phyloP scores from a whole-genome alignment of 2,888 invertebrate genomes.

The Kuschelorhynchus macadamiae region DNA sequence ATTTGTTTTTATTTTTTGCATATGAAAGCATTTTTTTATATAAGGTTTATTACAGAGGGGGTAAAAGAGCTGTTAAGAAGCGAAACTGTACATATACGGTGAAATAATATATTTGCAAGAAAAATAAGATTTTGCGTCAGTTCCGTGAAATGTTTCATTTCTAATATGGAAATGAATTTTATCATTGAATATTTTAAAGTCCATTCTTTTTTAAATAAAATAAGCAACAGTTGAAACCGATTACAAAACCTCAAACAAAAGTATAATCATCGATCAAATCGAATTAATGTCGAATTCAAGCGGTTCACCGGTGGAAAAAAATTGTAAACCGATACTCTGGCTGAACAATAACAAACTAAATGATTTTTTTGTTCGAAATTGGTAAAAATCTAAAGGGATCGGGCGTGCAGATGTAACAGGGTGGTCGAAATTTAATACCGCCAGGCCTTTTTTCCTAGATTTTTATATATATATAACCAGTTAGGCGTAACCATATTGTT shows the following conservation, averaged over 20 bases:
- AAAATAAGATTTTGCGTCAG: too few species aligned
- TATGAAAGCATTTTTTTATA: too few species aligned
- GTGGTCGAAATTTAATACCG: constrained; percentile 21
- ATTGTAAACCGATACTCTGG: constrained; percentile 15
- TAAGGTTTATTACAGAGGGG: too few species aligned
- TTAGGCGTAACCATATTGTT: neutral
- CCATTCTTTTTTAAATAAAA: too few species aligned
- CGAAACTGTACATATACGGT: too few species aligned
- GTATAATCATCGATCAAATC: constrained; percentile 19
- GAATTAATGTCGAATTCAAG: constrained; percentile 5
- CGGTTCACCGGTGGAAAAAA: constrained; percentile 12
- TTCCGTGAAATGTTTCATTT: too few species aligned
- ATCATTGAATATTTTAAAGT: too few species aligned
- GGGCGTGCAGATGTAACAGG: constrained; percentile 22
- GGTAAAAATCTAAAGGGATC: constrained; percentile 22
- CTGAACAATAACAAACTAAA: constrained; percentile 15
- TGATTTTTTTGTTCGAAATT: constrained; percentile 30
- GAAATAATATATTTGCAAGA: too few species aligned
- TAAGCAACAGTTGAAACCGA: neutral
- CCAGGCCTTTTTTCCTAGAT: constrained; percentile 1
- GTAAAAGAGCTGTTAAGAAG: too few species aligned
- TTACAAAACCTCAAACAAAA: constrained; percentile 3
- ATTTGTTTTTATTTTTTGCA: too few species aligned
- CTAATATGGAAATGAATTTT: too few species aligned
- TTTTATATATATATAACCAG: constrained; percentile 14